Conservation (phyloP, 2,888 invertebrate species). For the Oligia fasciuncula region DNA sequence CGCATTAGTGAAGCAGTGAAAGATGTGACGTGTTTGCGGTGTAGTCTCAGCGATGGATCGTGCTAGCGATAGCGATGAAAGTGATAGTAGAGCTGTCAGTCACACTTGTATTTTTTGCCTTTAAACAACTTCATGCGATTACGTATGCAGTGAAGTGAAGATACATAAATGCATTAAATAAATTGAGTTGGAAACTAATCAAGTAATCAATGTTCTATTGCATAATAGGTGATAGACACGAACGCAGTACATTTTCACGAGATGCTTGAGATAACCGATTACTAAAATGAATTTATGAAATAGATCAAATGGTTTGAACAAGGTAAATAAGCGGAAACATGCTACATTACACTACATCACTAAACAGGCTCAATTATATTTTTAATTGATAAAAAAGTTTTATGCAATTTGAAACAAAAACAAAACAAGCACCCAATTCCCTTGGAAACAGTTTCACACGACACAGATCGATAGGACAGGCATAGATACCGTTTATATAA, state of each 20-base stretch:
- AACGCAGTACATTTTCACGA: slow-evolving; percentile 15
- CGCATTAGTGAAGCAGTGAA: slow-evolving; percentile 42
- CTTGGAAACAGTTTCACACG: slow-evolving; percentile 19
- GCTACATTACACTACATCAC: slow-evolving; percentile 18
- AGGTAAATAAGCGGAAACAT: slow-evolving; percentile 41
- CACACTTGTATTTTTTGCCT: slow-evolving; percentile 39
- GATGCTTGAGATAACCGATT: slow-evolving; percentile 21
- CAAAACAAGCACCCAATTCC: neutral
- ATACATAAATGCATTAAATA: slow-evolving; percentile 18
- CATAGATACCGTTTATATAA: slow-evolving; percentile 50
- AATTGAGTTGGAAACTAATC: slow-evolving; percentile 33
- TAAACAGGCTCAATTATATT: slow-evolving; percentile 20
- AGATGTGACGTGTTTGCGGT: slow-evolving; percentile 30
- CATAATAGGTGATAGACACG: slow-evolving; percentile 3
- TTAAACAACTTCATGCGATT: slow-evolving; percentile 30
- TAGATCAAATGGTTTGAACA: slow-evolving; percentile 40
- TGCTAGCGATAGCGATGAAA: slow-evolving; percentile 79
- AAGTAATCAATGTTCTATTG: slow-evolving; percentile 32
- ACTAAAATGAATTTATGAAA: slow-evolving; percentile 27
- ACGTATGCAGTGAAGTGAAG: slow-evolving; percentile 26
- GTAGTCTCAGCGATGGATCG: slow-evolving; percentile 13
- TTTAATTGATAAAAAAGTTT: slow-evolving; percentile 15
- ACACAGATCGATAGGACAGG: slow-evolving; percentile 32
- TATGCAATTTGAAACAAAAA: slow-evolving; percentile 28
- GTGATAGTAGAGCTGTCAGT: slow-evolving; percentile 73